phyloP scores from a whole-genome alignment of 2,113 vertebrate genomes.

The Steatornis caripensis region DNA sequence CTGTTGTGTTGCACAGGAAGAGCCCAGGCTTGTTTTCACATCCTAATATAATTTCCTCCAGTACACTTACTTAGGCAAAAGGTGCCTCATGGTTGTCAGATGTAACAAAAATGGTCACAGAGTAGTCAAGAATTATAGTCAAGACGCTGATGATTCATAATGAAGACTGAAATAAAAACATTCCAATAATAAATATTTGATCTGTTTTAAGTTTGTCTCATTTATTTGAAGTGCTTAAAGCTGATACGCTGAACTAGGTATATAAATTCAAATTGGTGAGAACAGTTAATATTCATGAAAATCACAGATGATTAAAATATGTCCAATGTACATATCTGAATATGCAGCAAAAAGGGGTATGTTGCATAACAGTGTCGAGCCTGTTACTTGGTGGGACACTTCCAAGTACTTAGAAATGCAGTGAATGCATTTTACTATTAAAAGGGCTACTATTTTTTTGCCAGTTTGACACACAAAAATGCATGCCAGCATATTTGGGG shows the following conservation, averaged over 20 bases:
- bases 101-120: not conserved
- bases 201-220: not conserved
- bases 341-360: not conserved
- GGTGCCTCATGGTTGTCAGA: not conserved
- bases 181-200: not conserved
- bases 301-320: not conserved
- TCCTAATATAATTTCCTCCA: not conserved
- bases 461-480: not conserved
- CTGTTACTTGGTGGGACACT: not conserved
- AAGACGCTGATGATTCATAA: not conserved
- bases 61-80: not conserved
- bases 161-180: not conserved
- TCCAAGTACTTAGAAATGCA: not conserved
- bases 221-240: not conserved
- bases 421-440: not conserved
- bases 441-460: not conserved
- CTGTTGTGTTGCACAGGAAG: not conserved
- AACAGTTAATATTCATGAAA: not conserved
- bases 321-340: not conserved
- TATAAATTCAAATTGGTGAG: not conserved
- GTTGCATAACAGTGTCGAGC: not conserved
- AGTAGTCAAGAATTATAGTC: not conserved
- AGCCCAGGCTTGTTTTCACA: not conserved
- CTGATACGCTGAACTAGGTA: not conserved
- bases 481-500: not conserved